Base-by-base conservation (phyloP, 2,113 vertebrate genomes). In the Abramis brama region DNA sequence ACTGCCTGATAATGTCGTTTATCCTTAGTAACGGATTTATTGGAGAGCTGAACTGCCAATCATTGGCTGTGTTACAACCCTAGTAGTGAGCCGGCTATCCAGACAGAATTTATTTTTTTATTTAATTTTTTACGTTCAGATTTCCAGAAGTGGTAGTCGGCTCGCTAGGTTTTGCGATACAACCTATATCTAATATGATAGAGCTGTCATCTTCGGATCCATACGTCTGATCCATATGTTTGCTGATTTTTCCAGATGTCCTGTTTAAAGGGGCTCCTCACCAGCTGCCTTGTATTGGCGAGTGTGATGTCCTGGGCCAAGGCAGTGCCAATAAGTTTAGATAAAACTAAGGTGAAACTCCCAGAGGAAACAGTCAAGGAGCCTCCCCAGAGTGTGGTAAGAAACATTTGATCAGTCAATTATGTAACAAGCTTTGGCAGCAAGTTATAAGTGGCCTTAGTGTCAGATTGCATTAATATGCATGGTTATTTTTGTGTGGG, bases 281-380 rank as follows among this genome's bases (percentile, higher is more conserved):
- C 39, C 93, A 93, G 92, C 89, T 91, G 95, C 91, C 86, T 95
- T 73, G 88, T 96, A 89, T 76, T 96, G 82, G 86, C 94, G 2
- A 93, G 92, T 89, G 91, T 96, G 83, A 90, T 96, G 59, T 82
- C 94, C 86, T 90, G 86, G 78, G 88, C 95, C 25, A 92, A 96
- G 88, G 94, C 97, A 77, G 97, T 99, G 85, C 98, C 98, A 79
- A 97, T 99, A 88, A 96, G 97, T 45, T 93, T 97, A 84, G 97
- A 98, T 87, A 98, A 98, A 92, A 98, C 97, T 33, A 98, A 98
- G 93, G 95, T 97, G 47, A 94, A 95, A 57, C 87, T 93, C 21
- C 92, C 95, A 0, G 93, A 96, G 88, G 93, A 95, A 66, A 93
- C 93, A 36, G 90, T 93, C 7, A 95, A 95, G 60, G 95, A 95